A percentile compares a stretch with the other conserved stretches of the same genome.
Evolutionary conservation across 2,797 vertebrate species (phyloP).

Genomic region (Pristis pectinata): DNA sequence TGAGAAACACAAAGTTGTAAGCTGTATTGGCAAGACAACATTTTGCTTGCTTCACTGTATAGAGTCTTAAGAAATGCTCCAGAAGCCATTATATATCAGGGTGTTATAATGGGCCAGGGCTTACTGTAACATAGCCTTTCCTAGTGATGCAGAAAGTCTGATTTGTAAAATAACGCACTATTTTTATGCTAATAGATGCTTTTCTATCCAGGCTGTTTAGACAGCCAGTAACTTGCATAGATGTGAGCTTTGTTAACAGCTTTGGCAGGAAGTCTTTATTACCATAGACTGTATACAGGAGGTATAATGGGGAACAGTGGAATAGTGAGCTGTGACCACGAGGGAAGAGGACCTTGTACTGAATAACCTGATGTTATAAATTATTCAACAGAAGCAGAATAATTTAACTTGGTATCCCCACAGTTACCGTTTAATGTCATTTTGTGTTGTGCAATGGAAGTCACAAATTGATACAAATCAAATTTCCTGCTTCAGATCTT

Average conservation of each 20-base stretch:
- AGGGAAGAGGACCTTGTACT: neutral
- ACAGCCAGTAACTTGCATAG: neutral
- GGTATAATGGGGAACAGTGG: neutral
- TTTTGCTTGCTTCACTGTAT: neutral
- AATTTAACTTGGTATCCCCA: neutral
- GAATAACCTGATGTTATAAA: slow-evolving; percentile 22
- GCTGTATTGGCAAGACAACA: neutral
- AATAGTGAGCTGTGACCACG: neutral
- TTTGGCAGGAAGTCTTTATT: slow-evolving; percentile 25
- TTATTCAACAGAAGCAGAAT: slow-evolving; percentile 18
- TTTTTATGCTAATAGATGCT: slow-evolving; percentile 23
- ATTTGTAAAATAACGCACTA: slow-evolving; percentile 3
- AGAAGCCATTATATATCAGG: neutral
- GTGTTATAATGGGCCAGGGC: neutral
- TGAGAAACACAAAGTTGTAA: neutral
- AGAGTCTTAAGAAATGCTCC: neutral
- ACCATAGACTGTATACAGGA: slow-evolving; percentile 20
- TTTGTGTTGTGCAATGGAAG: neutral
- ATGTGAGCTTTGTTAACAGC: slow-evolving; percentile 26
- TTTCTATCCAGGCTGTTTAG: neutral
- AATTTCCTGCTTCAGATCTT: neutral
- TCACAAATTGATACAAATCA: neutral
- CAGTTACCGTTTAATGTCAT: neutral
- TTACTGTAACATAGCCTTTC: neutral
- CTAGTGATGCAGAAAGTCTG: neutral